phyloP scores from a whole-genome alignment of 2,888 invertebrate species.

The Conops quadrifasciatus region DNA sequence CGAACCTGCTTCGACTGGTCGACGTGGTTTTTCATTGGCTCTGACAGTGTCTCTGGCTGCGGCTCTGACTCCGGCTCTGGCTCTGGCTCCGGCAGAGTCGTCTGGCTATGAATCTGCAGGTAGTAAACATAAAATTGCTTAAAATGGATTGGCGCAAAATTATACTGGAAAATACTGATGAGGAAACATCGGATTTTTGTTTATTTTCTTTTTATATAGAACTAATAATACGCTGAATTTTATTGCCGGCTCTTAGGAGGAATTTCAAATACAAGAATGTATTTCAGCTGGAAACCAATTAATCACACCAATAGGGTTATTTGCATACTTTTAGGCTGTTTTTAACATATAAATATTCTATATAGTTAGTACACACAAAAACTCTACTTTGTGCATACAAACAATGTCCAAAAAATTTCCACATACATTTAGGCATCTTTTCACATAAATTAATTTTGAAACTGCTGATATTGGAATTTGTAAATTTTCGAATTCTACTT shows the following conservation, averaged over 20 bases:
- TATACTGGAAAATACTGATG: not conserved
- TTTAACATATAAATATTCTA: not conserved
- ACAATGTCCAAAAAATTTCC: not conserved
- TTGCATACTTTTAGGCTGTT: not conserved
- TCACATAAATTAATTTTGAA: too few species aligned
- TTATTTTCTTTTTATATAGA: not conserved
- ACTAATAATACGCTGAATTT: not conserved
- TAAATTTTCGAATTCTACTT: too few species aligned
- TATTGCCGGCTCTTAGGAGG: not conserved
- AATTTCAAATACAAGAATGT: not conserved
- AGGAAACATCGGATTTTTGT: not conserved
- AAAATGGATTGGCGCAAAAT: not conserved
- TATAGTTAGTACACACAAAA: not conserved
- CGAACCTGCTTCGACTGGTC: constrained; percentile 45
- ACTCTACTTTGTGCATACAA: not conserved
- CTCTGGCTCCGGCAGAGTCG: constrained; percentile 4
- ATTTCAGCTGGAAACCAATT: too few species aligned
- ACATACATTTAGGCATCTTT: not conserved
- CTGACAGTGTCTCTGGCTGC: too few species aligned
- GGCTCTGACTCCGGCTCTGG: not conserved
- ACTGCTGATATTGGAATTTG: too few species aligned
- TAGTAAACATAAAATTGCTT: not conserved
- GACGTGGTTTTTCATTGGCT: constrained; percentile 16
- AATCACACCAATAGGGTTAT: not conserved
- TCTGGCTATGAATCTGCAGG: constrained; percentile 6